Evolutionary conservation across 2,113 vertebrate species (phyloP).

Genomic region (Tetrax tetrax): DNA sequence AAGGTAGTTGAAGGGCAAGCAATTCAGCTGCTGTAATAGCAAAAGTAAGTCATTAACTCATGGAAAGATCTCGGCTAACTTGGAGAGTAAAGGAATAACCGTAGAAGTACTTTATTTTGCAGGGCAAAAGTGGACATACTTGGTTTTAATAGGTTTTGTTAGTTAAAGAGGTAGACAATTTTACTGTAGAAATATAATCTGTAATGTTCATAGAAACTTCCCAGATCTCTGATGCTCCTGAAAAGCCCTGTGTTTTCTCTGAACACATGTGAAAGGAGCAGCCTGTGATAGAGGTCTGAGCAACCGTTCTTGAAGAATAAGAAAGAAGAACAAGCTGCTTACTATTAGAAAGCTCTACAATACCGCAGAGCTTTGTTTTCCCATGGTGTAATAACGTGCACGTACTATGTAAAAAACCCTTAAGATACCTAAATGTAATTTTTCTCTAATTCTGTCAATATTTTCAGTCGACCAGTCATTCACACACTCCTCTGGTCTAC

Average conservation of each 20-base stretch:
- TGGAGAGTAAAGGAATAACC: neutral
- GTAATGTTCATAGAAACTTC: neutral
- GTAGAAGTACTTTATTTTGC: neutral
- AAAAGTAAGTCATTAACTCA: conserved; percentile 53
- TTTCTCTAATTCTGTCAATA: neutral
- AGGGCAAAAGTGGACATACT: neutral
- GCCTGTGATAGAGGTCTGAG: neutral
- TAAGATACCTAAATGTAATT: neutral
- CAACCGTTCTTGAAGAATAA: neutral
- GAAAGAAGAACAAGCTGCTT: neutral
- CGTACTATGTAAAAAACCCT: neutral
- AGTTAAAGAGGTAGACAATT: neutral
- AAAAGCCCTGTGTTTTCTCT: neutral
- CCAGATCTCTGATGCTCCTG: neutral
- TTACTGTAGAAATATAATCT: neutral
- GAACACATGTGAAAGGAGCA: neutral
- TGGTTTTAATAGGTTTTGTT: neutral
- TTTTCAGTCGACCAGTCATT: neutral
- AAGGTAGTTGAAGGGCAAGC: conserved; percentile 35
- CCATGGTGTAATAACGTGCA: neutral
- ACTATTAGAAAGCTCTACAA: neutral
- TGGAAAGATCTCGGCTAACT: neutral
- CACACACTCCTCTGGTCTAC: neutral
- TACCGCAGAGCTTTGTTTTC: neutral
- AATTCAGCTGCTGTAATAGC: neutral